Base-by-base conservation (phyloP, 1,140 invertebrate species). In the Anoplophora glabripennis region DNA sequence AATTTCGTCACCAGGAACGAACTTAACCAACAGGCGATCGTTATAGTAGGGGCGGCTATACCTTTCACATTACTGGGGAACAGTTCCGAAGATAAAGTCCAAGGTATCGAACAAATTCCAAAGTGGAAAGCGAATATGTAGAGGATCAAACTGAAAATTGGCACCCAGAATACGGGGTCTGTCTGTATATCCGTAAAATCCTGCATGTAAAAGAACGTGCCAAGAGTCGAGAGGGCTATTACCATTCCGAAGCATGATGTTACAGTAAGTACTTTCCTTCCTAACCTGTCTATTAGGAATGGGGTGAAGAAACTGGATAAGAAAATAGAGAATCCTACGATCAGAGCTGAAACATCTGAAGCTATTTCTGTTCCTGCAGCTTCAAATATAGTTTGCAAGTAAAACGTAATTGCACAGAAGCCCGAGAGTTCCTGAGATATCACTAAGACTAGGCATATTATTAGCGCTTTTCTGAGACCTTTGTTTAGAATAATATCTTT, bases 361-460 rank as follows among this genome's bases (percentile, higher is more conserved):
- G 1, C 89, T 46, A 8, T 67, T 71, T 59, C 0, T 79, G 72
- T 82, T 0, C 84, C 82, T 8, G 88, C 80, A 3, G 79, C 78
- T 1, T 76, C 65, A 67, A 89, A 93, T 67, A 90, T 93, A 1
- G 77, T 78, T 37, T 86, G 82, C 59, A 89, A 83, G 72, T 90
- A 92, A 73, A 91, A 91, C 17, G 90, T 80, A 1, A 94, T 85
- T 3, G 87, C 87, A 72, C 90, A 92, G 66, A 89, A 89, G 14
- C 91, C 91, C 1, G 84, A 86, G 10, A 92, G 76, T 72, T 90
- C 88, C 66, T 89, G 88, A 73, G 88, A 86, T 44, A 81, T 72
- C 41, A 89, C 85, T 35, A 93, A 75, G 1, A 82, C 80, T 56
- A 87, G 81, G 0, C 84, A 86, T 41, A 90, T 84, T 37, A 87